Conservation (phyloP, 2,888 invertebrate species). For the Drosophila parthenogenetica region DNA sequence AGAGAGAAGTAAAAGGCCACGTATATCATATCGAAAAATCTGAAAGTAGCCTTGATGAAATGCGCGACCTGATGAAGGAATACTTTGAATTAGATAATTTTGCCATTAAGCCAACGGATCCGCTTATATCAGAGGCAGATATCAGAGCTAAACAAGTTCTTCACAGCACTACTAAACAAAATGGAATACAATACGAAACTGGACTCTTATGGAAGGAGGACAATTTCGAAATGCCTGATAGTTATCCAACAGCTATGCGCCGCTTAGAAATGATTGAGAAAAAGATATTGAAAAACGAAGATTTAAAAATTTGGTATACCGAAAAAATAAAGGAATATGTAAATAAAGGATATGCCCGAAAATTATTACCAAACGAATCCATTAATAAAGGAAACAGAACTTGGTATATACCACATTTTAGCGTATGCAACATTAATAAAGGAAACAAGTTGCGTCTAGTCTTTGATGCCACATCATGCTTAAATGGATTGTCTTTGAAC, state of each 20-base stretch:
- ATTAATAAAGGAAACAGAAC: background rate
- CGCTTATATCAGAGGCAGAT: background rate
- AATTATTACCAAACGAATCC: background rate
- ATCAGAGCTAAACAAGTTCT: background rate
- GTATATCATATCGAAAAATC: background rate
- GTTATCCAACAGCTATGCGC: background rate
- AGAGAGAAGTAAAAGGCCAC: background rate
- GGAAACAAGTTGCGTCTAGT: too few relatives aligned
- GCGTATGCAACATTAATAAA: background rate
- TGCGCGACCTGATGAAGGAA: background rate
- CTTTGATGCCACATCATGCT: too few relatives aligned
- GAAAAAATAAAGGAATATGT: background rate
- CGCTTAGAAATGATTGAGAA: background rate
- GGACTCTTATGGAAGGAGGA: background rate
- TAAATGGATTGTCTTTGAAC: too few relatives aligned
- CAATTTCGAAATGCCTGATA: background rate
- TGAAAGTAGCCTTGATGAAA: background rate
- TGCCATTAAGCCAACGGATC: background rate
- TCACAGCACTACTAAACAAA: background rate
- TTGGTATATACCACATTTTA: background rate
- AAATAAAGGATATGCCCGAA: constrained; percentile 1
- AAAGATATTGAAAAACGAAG: background rate
- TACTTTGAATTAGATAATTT: background rate
- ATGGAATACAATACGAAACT: background rate
- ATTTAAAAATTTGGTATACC: background rate